Evolutionary conservation across 2,888 invertebrate genomes (phyloP), one percentile per base, ranked within the genome.

Genomic region (Drosophila demipolita): DNA sequence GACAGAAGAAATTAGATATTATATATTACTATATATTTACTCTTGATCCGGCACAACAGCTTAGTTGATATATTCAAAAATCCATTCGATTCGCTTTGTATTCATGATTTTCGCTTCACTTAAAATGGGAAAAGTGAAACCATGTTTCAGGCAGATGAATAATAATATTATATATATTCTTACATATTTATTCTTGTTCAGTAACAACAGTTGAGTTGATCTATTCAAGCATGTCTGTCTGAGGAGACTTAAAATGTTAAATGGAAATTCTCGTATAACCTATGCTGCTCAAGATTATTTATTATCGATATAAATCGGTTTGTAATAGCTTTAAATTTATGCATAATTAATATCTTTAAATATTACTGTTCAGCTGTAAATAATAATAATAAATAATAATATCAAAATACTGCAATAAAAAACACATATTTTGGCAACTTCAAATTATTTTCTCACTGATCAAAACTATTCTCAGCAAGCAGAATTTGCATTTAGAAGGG

Each of bases 401-500:
- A 6, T 0, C 20, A 7, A 12, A 6, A 2, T 20, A 8, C 17
- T 38, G 38, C 9, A 0, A 40, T 4, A 40, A 40, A 1, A 40
- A 40, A 40, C 8, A 7, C 38, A 38, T 17, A 17, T 38, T 38
- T 17, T 17, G 2, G 0, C 9, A 20, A 42, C 6, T 12, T 0
- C 9, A 40, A 40, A 40, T 0, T 0, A 42, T 42, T 20, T 20
- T 42, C 1, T 1, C 0, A 6, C n/a, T 20, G n/a, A 11, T 0
- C 1, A 12, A 42, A 42, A 20, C 12, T 12, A 3, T 7, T 6
- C 20, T 20, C 20, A 45, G 17, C n/a, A 40, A 40, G n/a, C n/a
- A n/a, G 12, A 45, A 45, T 0, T 12, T 7, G 20, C 0, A 45
- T 45, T 20, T 12, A 3, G 3, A 0, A 12, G 45, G 8, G 45